A percentile compares a stretch with the other conserved stretches of the same genome.
Evolutionary conservation across 2,113 vertebrate genomes (phyloP).

Genomic region (Arvicanthis niloticus): DNA sequence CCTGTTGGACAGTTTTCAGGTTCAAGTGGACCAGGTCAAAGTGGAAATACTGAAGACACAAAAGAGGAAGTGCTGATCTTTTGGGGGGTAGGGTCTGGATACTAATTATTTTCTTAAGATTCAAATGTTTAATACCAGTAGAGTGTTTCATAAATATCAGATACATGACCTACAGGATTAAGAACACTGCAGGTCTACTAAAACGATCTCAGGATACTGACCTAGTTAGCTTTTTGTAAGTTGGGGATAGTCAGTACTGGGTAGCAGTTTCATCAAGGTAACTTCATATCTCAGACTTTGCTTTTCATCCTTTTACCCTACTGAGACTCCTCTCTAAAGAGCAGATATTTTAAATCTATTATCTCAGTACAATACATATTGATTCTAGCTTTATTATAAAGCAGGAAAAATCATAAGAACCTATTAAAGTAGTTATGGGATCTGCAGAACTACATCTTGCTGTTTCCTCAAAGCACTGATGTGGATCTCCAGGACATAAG

Average conservation of each 20-base stretch:
- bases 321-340: not conserved
- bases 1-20: not conserved
- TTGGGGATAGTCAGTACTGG: rapidly evolving
- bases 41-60: not conserved
- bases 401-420: not conserved
- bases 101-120: not conserved
- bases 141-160: not conserved
- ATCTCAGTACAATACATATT: not conserved
- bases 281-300: not conserved
- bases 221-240: not conserved
- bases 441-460: not conserved
- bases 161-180: not conserved
- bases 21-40: not conserved
- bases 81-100: not conserved
- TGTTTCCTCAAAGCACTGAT: not conserved
- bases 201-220: not conserved
- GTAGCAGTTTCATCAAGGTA: not conserved
- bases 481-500: not conserved
- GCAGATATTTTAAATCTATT: not conserved
- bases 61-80: not conserved
- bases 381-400: conserved; percentile 14
- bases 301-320: not conserved
- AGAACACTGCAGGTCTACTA: not conserved
- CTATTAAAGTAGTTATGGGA: not conserved
- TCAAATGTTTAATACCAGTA: rapidly evolving